Base-by-base conservation (phyloP, 2,888 invertebrate genomes). In the Parnassius smintheus region DNA sequence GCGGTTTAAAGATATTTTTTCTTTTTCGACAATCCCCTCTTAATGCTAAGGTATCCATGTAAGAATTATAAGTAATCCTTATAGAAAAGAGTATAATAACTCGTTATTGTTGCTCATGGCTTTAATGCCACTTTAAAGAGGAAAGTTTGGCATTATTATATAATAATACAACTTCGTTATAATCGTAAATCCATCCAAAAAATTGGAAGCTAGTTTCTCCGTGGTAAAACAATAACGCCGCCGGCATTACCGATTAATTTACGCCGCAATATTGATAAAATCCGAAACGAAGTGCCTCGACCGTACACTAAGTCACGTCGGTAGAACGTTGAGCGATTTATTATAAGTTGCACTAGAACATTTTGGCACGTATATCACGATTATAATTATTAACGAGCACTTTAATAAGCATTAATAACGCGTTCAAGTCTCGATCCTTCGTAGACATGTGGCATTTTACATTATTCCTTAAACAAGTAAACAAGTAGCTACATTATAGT, bases 221-320 rank as follows among this genome's bases (percentile, higher is more conserved):
- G 61, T 66, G 63, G 64, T 67, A 69, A 71, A 68, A 61, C 65
- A 59, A 65, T 61, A 66, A 60, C 8, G 61, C 56, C 49, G 61
- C 57, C 62, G 50, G 65, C 53, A 44, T 55, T 65, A 64, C 54
- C 65, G 65, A 68, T 70, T 65, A 68, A 68, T 71, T 68, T 68
- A 69, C 63, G 45, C 48, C 18, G 57, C 68, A 66, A 69, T 70
- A 69, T 68, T 68, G 66, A 70, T 70, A 70, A 69, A 67, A 65
- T 67, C 62, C 59, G 55, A 61, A 54, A 49, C 58, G 35, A 56
- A 56, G 56, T 56, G 53, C 57, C 54, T 48, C 48, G 59, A 50
- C 54, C 50, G 52, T 66, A 65, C 50, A 67, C 65, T 62, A 62
- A 61, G 50, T 55, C 61, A 48, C 66, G 67, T 67, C 64, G 66